Evolutionary conservation across 2,888 invertebrate species (phyloP), one percentile per base, ranked within the genome.

Genomic region (Rhagophthalmus giganteus): DNA sequence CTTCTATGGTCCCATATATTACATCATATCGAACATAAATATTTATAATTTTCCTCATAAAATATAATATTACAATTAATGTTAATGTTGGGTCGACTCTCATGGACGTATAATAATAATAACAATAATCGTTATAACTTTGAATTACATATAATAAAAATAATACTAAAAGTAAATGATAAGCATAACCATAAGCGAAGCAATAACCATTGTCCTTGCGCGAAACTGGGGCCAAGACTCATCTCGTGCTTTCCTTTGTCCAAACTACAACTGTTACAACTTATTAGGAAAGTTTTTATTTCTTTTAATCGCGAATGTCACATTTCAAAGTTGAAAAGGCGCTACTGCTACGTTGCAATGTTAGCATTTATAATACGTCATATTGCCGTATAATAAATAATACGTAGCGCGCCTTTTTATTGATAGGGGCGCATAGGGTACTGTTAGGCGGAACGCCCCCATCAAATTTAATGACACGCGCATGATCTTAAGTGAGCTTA

Each of bases 61-160:
- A 60, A 60, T 61, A 64, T 60, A 64, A 61, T 61, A 61, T 59
- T 57, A 62, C 53, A 60, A 65, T 59, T 56, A 54, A 56, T 49
- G 50, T 50, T 56, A 57, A 55, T 55, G 57, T 48, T 46, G 55
- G 52, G 57, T 59, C 54, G 57, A 61, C 61, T 63, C 61, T 63
- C 60, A 61, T 56, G 62, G 60, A 61, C 62, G 58, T 54, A 47
- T 44, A 60, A 64, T 62, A 67, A 68, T 66, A 66, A 65, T 68
- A 67, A 70, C 67, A 69, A 68, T 70, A 68, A 70, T 68, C 66
- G 67, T 70, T 68, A 67, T 66, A 67, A 68, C 63, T 69, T 69
- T 61, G 68, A 72, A 73, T 73, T 73, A 73, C 70, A 71, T 70
- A 69, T 67, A 70, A 71, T 70, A 71, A 71, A 70, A 71, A 71